phyloP scores from a whole-genome alignment of 2,888 invertebrate genomes.

The Chelonus formosanus region DNA sequence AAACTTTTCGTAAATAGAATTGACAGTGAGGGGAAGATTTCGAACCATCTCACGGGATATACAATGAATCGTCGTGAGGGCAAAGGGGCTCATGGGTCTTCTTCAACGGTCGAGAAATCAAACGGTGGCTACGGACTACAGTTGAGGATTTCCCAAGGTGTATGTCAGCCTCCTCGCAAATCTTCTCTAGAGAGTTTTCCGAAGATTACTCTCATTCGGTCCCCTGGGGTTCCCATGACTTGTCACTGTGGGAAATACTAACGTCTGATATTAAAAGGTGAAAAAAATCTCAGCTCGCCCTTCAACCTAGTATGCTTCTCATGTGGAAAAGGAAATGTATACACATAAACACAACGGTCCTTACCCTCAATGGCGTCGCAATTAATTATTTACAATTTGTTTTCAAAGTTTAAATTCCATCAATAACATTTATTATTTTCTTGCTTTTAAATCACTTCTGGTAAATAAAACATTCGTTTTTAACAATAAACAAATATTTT shows the following conservation, averaged over 20 bases:
- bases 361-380: constrained; percentile 56
- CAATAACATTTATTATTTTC: background rate
- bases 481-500: no score
- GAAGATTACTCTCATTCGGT: constrained; percentile 35
- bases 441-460: no score
- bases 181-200: constrained; percentile 48
- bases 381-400: background rate
- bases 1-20: constrained; percentile 9
- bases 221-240: constrained; percentile 51
- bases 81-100: constrained; percentile 9
- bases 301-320: constrained; percentile 41
- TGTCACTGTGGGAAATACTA: constrained; percentile 62
- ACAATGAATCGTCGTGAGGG: constrained; percentile 18
- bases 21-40: constrained; percentile 21
- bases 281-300: constrained; percentile 52
- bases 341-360: constrained; percentile 55
- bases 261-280: constrained; percentile 61
- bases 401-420: background rate
- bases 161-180: constrained; percentile 42
- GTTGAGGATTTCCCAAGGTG: constrained; percentile 42
- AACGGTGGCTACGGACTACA: background rate
- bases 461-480: no score
- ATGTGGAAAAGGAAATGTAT: constrained; percentile 48
- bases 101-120: constrained; percentile 15
- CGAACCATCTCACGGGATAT: constrained; percentile 11